Conservation (phyloP, 2,797 vertebrate species). For the Eutrigla gurnardus region DNA sequence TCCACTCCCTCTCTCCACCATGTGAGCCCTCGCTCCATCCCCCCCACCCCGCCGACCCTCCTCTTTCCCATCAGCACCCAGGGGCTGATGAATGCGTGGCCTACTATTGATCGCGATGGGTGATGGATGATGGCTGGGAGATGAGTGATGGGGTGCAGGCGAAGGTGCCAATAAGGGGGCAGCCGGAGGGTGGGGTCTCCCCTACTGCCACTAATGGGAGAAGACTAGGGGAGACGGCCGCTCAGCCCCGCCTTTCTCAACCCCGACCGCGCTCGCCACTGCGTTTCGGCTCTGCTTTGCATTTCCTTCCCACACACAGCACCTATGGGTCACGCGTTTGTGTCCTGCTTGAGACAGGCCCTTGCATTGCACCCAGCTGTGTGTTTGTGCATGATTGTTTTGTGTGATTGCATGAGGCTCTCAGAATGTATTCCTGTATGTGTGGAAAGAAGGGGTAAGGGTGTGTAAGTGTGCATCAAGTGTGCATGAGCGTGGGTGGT, state of each 20-base stretch:
- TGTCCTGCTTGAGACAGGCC: constrained; percentile 14
- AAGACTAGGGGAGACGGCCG: constrained; percentile 80
- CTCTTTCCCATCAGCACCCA: constrained; percentile 75
- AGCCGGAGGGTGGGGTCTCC: constrained; percentile 81
- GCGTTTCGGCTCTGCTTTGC: constrained; percentile 55
- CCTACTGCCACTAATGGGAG: constrained; percentile 86
- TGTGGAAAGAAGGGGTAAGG: constrained; percentile 37
- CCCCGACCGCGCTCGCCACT: constrained; percentile 38
- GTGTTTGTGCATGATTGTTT: constrained; percentile 35
- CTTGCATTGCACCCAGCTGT: constrained; percentile 9
- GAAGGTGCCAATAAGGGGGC: constrained; percentile 89
- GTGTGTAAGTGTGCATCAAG: constrained; percentile 36
- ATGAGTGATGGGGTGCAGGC: constrained; percentile 91
- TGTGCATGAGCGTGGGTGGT: constrained; percentile 52
- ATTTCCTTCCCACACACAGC: constrained; percentile 61
- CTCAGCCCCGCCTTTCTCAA: constrained; percentile 55
- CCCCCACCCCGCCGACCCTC: constrained; percentile 46
- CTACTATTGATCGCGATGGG: constrained; percentile 90
- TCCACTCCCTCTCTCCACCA: constrained; percentile 45
- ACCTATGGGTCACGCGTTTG: constrained; percentile 47
- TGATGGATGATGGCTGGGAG: constrained; percentile 90
- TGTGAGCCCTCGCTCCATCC: constrained; percentile 57
- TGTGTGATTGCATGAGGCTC: constrained; percentile 47
- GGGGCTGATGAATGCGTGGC: constrained; percentile 88
- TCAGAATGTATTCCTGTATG: constrained; percentile 28